Conservation (phyloP, 2,888 invertebrate genomes). For the Dusona sp. region DNA sequence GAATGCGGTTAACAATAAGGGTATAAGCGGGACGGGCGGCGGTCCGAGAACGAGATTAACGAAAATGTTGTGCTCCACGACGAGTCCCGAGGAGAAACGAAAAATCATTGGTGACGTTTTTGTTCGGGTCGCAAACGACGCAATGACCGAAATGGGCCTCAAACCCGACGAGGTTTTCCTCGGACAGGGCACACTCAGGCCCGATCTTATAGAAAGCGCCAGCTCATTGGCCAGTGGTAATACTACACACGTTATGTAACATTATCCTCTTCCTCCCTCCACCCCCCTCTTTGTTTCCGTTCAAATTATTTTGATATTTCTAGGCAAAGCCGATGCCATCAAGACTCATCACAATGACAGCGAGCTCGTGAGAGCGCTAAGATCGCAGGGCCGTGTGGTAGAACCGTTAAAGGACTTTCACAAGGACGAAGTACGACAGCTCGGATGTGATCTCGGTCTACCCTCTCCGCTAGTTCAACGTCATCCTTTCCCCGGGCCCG, state of each 20-base stretch:
- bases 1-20: constrained; percentile 84
- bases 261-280: no score
- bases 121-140: constrained; percentile 96
- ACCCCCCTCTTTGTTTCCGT: no score
- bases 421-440: constrained; percentile 97
- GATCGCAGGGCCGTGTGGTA: constrained; percentile 93
- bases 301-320: no score
- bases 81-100: constrained; percentile 98
- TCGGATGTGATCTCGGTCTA: constrained; percentile 96
- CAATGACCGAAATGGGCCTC: constrained; percentile 94
- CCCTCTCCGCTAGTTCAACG: constrained; percentile 94
- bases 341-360: constrained; percentile 99
- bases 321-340: constrained; percentile 95
- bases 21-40: constrained; percentile 73
- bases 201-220: constrained; percentile 99
- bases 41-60: constrained; percentile 88
- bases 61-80: constrained; percentile 93
- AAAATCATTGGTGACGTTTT: constrained; percentile 99
- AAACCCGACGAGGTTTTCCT: constrained; percentile 96
- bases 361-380: constrained; percentile 92
- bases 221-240: constrained; percentile 91
- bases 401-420: constrained; percentile 99
- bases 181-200: constrained; percentile 98
- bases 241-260: no score
- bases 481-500: constrained; percentile 99